These are phyloP conservation scores for Drosophila gunungcola DNA, from an alignment of 1,140 invertebrate species.

Conservation along the genomic window DNA sequence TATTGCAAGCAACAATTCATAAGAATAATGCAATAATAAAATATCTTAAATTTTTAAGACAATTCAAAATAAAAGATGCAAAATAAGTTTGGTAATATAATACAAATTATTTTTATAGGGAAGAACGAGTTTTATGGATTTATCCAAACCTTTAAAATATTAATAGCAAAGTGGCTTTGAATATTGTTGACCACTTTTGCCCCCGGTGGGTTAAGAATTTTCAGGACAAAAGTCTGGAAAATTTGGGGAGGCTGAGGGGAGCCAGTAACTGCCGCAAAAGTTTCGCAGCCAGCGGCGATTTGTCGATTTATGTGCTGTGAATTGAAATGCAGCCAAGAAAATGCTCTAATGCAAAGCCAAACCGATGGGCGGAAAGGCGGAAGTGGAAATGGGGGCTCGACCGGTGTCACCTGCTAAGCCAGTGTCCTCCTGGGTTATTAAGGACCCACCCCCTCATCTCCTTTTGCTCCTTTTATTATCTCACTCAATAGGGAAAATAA, in stretches of 20 bases:
- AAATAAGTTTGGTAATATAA: no score
- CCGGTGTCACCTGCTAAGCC: conserved; percentile 11
- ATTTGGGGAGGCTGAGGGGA: neutral
- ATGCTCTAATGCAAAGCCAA: conserved; percentile 44
- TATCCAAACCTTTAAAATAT: no score
- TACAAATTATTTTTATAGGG: no score
- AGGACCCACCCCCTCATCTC: neutral
- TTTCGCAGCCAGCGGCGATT: conserved; percentile 72
- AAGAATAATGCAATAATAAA: no score
- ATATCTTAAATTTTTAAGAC: no score
- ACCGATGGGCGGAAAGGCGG: neutral
- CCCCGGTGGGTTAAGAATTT: neutral
- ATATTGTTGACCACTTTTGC: neutral
- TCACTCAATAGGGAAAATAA: no score
- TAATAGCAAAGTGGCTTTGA: no score
- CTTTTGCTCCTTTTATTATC: no score
- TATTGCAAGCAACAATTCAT: no score
- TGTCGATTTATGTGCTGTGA: conserved; percentile 80
- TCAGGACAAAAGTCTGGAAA: neutral
- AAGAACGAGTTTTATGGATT: no score
- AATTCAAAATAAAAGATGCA: no score
- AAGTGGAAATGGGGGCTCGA: neutral
- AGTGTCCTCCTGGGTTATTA: conserved; percentile 60
- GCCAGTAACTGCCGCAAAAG: conserved; percentile 40
- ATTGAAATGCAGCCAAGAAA: conserved; percentile 80